Base-by-base conservation (phyloP, 2,797 vertebrate species). In the Tamandua tetradactyla region DNA sequence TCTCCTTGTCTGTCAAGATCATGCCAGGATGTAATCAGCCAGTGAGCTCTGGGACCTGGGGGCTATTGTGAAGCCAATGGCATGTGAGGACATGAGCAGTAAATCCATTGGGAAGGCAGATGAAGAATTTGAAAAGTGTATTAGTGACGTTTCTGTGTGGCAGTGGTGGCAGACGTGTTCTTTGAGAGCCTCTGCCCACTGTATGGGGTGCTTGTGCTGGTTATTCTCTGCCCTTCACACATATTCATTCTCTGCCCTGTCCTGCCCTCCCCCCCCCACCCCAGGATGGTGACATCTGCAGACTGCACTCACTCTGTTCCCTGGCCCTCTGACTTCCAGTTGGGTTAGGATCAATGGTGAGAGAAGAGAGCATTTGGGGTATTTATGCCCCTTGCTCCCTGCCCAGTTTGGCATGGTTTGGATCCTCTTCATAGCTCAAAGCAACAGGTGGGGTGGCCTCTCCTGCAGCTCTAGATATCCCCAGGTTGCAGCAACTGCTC, bases 321-420 rank as follows among this genome's bases (percentile, higher is more conserved):
- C 25, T 15, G 11, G n/a, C 25, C 37, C 44, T 87, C 62, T 13
- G 47, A 37, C n/a, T 47, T 42, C 79, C n/a, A 3, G 11, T 30
- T 18, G 25, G 59, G 7, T 52, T 44, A 42, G n/a, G 49, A 25
- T 20, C 37, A 30, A 62, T 37, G 7, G 35, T 18, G 22, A 11
- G 22, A 5, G 55, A 40, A 5, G 18, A 37, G 20, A 23, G 22
- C 3, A 32, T 0, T 15, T 7, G 5, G 3, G 22, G 7, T 20
- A 7, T 61, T 44, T 20, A 15, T 35, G n/a, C 49, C 14, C 11
- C 55, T 12, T 0, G 30, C 5, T 27, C 4, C 6, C 22, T 30
- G 30, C 17, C 44, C n/a, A n/a, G n/a, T n/a, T n/a, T n/a, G n/a
- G n/a, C n/a, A n/a, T 25, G 7, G 32, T 40, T 74, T 18, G 13